A percentile compares a stretch with the other conserved stretches of the same genome.
phyloP scores from a whole-genome alignment of 2,113 vertebrate genomes.

The Corythaeola cristata region DNA sequence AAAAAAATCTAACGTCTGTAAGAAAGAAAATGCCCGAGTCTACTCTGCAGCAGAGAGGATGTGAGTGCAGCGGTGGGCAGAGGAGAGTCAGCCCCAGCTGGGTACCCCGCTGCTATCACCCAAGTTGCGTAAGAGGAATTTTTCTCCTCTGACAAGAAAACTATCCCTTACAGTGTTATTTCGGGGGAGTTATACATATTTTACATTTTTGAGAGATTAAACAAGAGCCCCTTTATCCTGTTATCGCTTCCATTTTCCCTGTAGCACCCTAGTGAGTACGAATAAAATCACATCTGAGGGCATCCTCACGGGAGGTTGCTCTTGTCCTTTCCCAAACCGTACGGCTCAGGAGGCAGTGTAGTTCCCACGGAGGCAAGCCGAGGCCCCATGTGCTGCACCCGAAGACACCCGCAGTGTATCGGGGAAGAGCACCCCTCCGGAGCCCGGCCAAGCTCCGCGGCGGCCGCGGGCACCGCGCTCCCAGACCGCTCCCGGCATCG shows the following conservation, averaged over 20 bases:
- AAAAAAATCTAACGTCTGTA: not conserved
- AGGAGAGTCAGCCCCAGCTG: not conserved
- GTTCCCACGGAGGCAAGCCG: not conserved
- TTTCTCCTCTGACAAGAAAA: not conserved
- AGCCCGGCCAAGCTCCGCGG: not conserved
- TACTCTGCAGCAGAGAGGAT: not conserved
- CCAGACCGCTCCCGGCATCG: no score
- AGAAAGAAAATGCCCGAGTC: not conserved
- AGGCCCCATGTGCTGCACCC: not conserved
- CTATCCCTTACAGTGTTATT: not conserved
- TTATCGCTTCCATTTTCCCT: not conserved
- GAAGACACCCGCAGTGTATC: fast-evolving
- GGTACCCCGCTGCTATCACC: not conserved
- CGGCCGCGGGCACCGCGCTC: not conserved
- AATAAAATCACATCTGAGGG: not conserved
- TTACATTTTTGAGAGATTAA: not conserved
- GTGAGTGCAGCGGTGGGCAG: not conserved
- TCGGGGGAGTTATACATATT: not conserved
- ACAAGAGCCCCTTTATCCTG: not conserved
- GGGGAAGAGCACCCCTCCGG: no score
- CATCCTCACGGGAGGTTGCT: not conserved
- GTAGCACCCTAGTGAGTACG: no score
- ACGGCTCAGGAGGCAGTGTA: fast-evolving
- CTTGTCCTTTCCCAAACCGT: not conserved
- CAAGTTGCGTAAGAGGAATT: not conserved